Evolutionary conservation across 2,888 invertebrate species (phyloP).

Genomic region (Apamea monoglypha): DNA sequence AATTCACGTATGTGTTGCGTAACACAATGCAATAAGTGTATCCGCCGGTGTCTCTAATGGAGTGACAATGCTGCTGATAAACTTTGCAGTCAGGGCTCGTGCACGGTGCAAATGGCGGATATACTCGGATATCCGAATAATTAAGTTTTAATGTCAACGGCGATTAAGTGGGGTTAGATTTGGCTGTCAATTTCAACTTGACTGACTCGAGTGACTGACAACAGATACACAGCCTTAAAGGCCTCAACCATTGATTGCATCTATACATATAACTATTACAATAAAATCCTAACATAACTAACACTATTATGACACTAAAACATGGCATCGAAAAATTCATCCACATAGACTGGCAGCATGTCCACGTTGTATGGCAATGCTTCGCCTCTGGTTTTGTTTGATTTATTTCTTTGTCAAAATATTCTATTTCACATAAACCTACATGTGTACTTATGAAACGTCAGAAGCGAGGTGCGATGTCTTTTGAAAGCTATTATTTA

Average conservation of each 20-base stretch:
- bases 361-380: too few species aligned
- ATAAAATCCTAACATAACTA: too few species aligned
- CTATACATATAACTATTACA: too few species aligned
- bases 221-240: too few species aligned
- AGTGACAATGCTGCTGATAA: constrained; percentile 47
- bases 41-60: constrained; percentile 67
- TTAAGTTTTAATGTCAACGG: background rate
- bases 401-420: background rate
- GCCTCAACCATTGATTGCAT: too few species aligned
- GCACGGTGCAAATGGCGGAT: background rate
- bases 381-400: background rate
- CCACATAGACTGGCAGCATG: background rate
- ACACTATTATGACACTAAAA: background rate
- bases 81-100: constrained; percentile 21
- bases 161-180: background rate
- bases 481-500: too few species aligned
- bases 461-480: too few species aligned
- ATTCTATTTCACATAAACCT: too few species aligned
- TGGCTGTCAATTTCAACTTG: background rate
- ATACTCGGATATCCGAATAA: constrained; percentile 6
- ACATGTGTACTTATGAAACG: too few species aligned
- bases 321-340: background rate
- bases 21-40: constrained; percentile 73
- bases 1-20: constrained; percentile 34
- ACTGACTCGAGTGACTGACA: background rate